Conservation (phyloP, 1,140 invertebrate species). For the Drosophila subpulchrella region DNA sequence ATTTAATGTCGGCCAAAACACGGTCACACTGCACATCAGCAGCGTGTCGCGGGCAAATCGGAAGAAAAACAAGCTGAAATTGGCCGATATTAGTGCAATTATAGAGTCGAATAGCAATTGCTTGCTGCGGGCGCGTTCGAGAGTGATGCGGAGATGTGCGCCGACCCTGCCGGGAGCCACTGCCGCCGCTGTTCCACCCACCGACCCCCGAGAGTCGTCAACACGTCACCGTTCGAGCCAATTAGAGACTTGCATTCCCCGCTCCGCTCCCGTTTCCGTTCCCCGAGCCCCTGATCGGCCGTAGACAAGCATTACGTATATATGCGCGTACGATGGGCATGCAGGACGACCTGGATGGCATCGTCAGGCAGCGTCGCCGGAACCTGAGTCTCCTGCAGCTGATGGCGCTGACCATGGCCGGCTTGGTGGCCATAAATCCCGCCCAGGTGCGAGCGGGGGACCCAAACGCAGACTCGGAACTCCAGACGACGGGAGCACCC, state of each 20-base stretch:
- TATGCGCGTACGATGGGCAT: conserved; percentile 71
- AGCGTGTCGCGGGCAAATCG: conserved; percentile 40
- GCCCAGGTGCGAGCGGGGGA: conserved; percentile 9
- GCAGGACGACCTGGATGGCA: conserved; percentile 64
- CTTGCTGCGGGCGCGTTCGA: conserved; percentile 14
- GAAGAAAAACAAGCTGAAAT: conserved; percentile 33
- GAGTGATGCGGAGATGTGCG: conserved; percentile 74
- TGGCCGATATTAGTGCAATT: conserved; percentile 15
- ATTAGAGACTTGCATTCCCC: conserved; percentile 57
- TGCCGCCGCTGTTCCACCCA: conserved; percentile 60
- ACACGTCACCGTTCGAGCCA: conserved; percentile 54
- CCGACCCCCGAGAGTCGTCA: conserved; percentile 24
- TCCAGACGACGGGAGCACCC: conserved; percentile 20
- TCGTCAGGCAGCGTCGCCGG: conserved; percentile 47
- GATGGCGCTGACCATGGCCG: conserved; percentile 69
- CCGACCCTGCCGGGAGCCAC: conserved; percentile 61
- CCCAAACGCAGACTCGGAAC: conserved; percentile 21
- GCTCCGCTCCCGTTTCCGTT: background rate
- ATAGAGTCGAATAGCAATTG: conserved; percentile 12
- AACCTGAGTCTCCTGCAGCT: conserved; percentile 60
- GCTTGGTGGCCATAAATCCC: conserved; percentile 36
- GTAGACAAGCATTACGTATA: conserved; percentile 35
- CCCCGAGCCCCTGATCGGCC: conserved; percentile 13
- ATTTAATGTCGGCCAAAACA: background rate
- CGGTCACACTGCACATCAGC: conserved; percentile 44